phyloP scores from a whole-genome alignment of 2,113 vertebrate species.

The Otis tarda region DNA sequence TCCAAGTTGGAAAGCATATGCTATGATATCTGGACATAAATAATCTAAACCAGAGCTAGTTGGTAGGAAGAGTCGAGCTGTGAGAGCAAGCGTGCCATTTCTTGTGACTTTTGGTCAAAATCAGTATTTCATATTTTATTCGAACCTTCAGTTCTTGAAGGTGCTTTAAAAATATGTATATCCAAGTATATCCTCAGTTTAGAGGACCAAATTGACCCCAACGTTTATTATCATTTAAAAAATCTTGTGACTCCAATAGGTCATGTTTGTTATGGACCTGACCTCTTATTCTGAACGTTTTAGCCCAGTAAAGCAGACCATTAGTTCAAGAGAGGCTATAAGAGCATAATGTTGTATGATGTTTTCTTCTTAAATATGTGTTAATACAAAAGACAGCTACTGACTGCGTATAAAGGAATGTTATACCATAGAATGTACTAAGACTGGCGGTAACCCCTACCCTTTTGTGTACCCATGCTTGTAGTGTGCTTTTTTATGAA shows the following conservation, averaged over 20 bases:
- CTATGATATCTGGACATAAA: neutral
- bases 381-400: neutral
- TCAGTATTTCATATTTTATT: neutral
- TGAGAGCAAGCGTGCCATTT: neutral
- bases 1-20: neutral
- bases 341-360: neutral
- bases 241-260: neutral
- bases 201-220: neutral
- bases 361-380: neutral
- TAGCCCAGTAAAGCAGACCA: neutral
- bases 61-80: neutral
- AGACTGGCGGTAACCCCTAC: neutral
- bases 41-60: neutral
- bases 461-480: neutral
- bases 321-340: neutral
- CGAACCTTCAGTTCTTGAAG: neutral
- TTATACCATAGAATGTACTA: neutral
- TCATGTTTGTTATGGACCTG: neutral
- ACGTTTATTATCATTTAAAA: neutral
- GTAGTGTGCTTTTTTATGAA: neutral
- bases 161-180: neutral
- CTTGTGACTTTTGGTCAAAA: neutral
- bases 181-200: neutral
- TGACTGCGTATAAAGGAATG: neutral
- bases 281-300: neutral